Percentiles rank a stretch among this genome's conserved stretches.
phyloP scores from a whole-genome alignment of 1,140 invertebrate genomes.

The Drosophila simulans region DNA sequence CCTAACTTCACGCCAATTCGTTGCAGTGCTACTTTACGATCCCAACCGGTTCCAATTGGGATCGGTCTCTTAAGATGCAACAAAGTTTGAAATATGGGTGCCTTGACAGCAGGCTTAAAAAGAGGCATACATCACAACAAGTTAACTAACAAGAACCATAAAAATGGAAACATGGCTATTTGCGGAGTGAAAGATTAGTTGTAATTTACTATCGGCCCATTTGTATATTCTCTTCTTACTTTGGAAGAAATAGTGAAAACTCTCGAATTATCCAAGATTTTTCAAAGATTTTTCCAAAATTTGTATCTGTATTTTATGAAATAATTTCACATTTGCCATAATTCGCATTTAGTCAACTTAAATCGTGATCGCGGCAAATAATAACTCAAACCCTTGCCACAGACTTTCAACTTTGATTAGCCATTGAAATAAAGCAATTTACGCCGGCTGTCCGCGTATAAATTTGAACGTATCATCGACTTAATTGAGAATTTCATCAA shows the following conservation, averaged over 20 bases:
- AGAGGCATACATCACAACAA: slow-evolving; percentile 3
- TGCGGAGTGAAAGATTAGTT: not conserved
- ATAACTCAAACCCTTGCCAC: not conserved
- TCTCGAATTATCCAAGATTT: too few species aligned
- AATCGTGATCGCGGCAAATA: not conserved
- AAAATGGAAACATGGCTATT: not conserved
- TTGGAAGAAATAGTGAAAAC: too few species aligned
- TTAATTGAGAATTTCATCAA: slow-evolving; percentile 43
- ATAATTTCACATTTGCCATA: too few species aligned
- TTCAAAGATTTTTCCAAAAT: too few species aligned
- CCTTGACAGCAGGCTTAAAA: not conserved
- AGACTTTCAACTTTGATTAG: not conserved
- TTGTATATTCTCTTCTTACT: not conserved
- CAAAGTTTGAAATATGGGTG: slow-evolving; percentile 3
- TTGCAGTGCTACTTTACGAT: slow-evolving; percentile 4
- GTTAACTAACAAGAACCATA: slow-evolving; percentile 1
- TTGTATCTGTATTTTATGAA: too few species aligned
- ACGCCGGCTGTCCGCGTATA: slow-evolving; percentile 26
- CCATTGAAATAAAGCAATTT: not conserved
- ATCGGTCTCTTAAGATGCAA: not conserved
- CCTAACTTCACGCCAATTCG: slow-evolving; percentile 5
- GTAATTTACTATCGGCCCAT: not conserved
- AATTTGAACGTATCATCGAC: slow-evolving; percentile 28
- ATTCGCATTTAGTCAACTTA: too few species aligned
- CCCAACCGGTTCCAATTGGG: not conserved